phyloP scores from a whole-genome alignment of 2,888 invertebrate genomes.

The Achlya flavicornis region DNA sequence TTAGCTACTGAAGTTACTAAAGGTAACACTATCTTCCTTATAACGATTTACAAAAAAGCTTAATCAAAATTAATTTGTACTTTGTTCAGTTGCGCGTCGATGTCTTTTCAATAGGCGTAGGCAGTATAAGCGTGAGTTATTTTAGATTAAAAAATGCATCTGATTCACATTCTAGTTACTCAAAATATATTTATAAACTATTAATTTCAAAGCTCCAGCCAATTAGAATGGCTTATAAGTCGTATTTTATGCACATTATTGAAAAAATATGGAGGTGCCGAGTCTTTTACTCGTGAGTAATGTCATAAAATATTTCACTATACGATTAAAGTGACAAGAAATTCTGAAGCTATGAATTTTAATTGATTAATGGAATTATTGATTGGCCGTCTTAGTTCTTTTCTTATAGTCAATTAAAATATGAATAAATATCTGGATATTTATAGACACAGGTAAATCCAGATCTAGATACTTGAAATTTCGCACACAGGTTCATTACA shows the following conservation, averaged over 20 bases:
- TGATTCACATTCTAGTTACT: too few species aligned
- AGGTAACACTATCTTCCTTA: too few species aligned
- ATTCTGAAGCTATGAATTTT: slow-evolving; percentile 1
- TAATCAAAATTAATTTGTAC: too few species aligned
- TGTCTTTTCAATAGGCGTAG: not conserved
- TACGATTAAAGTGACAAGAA: not conserved
- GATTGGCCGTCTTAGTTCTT: not conserved
- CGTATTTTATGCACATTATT: not conserved
- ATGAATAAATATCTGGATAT: too few species aligned
- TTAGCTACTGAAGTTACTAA: too few species aligned
- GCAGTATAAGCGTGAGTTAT: not conserved
- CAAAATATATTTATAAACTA: too few species aligned
- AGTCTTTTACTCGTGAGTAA: not conserved
- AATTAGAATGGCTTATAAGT: not conserved
- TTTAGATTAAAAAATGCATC: not conserved
- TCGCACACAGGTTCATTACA: too few species aligned
- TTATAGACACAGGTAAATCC: too few species aligned
- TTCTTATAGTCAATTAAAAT: not conserved
- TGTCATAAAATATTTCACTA: not conserved
- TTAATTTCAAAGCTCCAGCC: not conserved
- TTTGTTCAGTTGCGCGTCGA: not conserved
- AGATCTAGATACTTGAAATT: too few species aligned
- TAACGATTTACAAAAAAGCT: too few species aligned
- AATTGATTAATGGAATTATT: slow-evolving; percentile 1
- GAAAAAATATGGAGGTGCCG: not conserved